These are phyloP conservation scores for Diogma glabrata DNA, from an alignment of 2,888 invertebrate species.

Conservation along the genomic window DNA sequence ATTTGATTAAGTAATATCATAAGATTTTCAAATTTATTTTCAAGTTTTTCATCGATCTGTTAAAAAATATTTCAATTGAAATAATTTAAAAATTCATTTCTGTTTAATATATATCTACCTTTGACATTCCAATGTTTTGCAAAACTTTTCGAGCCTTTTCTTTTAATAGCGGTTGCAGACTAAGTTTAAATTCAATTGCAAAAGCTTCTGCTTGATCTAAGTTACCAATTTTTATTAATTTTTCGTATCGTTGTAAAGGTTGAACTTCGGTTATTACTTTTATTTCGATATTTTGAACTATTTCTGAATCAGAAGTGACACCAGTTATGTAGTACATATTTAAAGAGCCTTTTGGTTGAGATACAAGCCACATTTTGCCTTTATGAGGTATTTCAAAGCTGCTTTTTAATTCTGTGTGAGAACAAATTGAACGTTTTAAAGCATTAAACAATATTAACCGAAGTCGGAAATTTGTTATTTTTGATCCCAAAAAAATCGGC, in stretches of 20 bases:
- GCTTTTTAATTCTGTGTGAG: constrained; percentile 27
- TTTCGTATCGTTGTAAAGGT: constrained; percentile 33
- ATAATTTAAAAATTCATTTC: neutral
- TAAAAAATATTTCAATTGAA: neutral
- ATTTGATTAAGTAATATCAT: constrained; percentile 26
- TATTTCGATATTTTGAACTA: constrained; percentile 32
- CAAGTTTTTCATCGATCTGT: constrained; percentile 16
- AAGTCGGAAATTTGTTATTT: too few species aligned
- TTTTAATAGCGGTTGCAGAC: constrained; percentile 33
- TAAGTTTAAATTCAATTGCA: constrained; percentile 31
- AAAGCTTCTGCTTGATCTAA: constrained; percentile 36
- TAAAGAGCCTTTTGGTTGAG: constrained; percentile 31
- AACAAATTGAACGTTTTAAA: constrained; percentile 1
- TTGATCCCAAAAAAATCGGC: too few species aligned
- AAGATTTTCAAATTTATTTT: constrained; percentile 25
- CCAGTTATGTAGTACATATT: constrained; percentile 33
- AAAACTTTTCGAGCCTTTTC: constrained; percentile 31
- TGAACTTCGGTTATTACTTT: constrained; percentile 33
- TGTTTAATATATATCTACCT: constrained; percentile 17
- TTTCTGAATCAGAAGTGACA: constrained; percentile 18
- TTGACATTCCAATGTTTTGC: constrained; percentile 24
- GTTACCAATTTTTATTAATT: constrained; percentile 33
- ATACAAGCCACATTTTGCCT: constrained; percentile 30
- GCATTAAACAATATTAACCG: neutral
- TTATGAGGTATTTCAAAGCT: constrained; percentile 29